These are phyloP conservation scores for Formicarius rufipectus DNA, from an alignment of 2,113 vertebrate species.

Conservation along the genomic window DNA sequence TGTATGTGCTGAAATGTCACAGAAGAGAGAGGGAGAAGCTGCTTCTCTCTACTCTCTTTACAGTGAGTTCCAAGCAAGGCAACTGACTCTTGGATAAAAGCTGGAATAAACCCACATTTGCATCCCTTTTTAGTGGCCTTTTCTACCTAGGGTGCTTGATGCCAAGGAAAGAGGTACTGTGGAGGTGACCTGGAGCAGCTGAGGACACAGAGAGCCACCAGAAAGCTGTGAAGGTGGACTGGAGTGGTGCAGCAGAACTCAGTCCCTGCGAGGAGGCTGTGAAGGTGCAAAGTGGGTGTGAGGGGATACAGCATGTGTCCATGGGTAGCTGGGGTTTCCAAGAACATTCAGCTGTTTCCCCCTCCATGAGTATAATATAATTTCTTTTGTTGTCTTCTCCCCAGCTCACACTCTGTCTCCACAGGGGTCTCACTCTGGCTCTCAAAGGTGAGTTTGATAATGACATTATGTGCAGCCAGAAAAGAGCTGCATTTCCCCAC, in stretches of 20 bases:
- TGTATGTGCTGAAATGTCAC: neutral
- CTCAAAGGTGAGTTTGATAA: neutral
- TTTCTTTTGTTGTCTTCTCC: neutral
- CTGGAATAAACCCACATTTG: neutral
- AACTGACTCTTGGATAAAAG: neutral
- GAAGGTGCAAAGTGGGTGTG: fast-evolving
- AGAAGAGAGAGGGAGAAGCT: neutral
- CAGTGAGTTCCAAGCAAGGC: neutral
- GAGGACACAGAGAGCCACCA: neutral
- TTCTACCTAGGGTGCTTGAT: neutral
- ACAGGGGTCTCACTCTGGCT: neutral
- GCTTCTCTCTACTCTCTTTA: neutral
- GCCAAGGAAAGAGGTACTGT: neutral
- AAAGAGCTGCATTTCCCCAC: neutral
- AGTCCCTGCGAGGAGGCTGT: neutral
- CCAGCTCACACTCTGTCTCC: neutral
- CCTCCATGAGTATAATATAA: neutral
- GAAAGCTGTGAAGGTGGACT: neutral
- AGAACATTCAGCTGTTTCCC: neutral
- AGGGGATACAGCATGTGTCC: fast-evolving
- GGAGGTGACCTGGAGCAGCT: neutral
- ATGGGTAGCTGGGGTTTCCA: neutral
- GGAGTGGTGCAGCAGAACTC: neutral
- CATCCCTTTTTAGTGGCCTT: neutral
- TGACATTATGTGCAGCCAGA: neutral